Conservation (phyloP, 1,140 invertebrate genomes). For the Battus philenor region DNA sequence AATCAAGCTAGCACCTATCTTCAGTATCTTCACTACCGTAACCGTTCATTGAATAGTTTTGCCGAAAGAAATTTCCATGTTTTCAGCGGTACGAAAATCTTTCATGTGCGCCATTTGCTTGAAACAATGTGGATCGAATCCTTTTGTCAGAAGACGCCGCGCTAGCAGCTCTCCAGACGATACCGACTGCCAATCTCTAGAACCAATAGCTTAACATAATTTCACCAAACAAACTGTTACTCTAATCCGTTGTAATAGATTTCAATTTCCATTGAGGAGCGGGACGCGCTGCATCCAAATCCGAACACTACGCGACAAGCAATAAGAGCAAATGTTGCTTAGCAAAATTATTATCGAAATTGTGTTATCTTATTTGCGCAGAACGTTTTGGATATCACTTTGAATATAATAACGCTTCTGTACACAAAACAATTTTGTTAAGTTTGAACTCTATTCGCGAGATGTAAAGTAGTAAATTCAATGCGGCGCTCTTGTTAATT, state of each 20-base stretch:
- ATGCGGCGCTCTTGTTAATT: constrained; percentile 1
- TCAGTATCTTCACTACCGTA: too few species aligned
- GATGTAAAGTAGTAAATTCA: constrained; percentile 19
- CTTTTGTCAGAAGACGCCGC: too few species aligned
- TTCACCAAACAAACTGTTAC: constrained; percentile 9
- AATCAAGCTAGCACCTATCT: too few species aligned
- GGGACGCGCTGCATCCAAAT: not conserved
- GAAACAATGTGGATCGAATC: too few species aligned
- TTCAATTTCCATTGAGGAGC: not conserved
- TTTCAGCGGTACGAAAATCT: too few species aligned
- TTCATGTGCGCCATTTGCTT: too few species aligned
- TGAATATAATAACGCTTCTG: constrained; percentile 29
- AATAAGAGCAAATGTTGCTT: constrained; percentile 29
- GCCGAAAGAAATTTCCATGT: too few species aligned
- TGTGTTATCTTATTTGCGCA: constrained; percentile 52
- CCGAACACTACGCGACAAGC: constrained; percentile 11
- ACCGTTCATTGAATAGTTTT: too few species aligned
- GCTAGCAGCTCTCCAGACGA: too few species aligned
- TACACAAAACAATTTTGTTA: constrained; percentile 7
- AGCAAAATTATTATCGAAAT: constrained; percentile 34
- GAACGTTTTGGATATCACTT: constrained; percentile 28
- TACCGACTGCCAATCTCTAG: not conserved
- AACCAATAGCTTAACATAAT: constrained; percentile 2
- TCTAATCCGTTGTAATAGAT: not conserved
- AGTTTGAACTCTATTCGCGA: constrained; percentile 22